phyloP scores from a whole-genome alignment of 2,113 vertebrate species.

The Campylomormyrus numenius region DNA sequence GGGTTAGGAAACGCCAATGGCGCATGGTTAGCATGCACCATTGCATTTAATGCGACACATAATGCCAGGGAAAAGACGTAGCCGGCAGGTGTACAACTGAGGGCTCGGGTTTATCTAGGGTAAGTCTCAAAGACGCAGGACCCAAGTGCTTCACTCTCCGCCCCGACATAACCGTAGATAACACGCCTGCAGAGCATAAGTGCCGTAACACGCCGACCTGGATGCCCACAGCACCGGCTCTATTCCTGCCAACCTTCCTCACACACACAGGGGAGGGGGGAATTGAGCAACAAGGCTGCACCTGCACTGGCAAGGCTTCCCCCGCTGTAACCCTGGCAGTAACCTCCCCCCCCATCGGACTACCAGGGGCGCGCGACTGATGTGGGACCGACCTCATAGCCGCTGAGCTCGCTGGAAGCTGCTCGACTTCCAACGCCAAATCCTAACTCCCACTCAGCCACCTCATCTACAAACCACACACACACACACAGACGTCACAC shows the following conservation, averaged over 20 bases:
- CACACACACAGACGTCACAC: not conserved
- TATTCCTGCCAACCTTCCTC: not conserved
- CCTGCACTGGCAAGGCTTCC: slow-evolving; percentile 6
- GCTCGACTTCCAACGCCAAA: not conserved
- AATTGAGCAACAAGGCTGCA: slow-evolving; percentile 12
- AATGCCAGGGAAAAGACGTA: not conserved
- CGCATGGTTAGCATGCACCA: not conserved
- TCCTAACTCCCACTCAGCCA: not conserved
- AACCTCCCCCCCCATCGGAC: not conserved
- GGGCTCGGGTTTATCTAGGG: not conserved
- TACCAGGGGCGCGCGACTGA: not conserved
- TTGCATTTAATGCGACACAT: not conserved
- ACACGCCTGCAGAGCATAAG: not conserved
- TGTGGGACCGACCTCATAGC: not conserved
- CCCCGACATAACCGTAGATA: not conserved
- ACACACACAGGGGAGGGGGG: no score
- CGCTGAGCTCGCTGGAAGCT: not conserved
- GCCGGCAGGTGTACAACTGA: not conserved
- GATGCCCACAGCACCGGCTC: not conserved
- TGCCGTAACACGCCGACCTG: not conserved
- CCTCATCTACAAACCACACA: not conserved
- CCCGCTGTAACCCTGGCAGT: not conserved
- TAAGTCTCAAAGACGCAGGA: not conserved
- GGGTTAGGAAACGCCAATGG: not conserved
- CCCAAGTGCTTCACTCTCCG: not conserved